A percentile compares a stretch with the other conserved stretches of the same genome.
These are phyloP conservation scores for Peromyscus eremicus DNA, from an alignment of 2,797 vertebrate genomes.

Conservation along the genomic window DNA sequence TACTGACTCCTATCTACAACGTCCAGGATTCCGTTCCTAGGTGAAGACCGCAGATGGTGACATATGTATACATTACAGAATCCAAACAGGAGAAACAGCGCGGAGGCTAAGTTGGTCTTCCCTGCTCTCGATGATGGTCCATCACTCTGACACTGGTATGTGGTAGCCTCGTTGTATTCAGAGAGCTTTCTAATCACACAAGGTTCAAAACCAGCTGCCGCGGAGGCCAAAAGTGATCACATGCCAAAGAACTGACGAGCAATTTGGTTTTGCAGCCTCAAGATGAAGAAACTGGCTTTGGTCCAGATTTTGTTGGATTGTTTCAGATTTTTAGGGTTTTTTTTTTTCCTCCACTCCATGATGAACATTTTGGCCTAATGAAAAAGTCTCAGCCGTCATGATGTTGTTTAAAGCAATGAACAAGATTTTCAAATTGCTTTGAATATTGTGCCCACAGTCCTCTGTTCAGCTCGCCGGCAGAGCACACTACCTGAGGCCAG, in stretches of 20 bases:
- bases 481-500: neutral
- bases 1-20: neutral
- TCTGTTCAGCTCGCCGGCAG: neutral
- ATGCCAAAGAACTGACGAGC: neutral
- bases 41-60: neutral
- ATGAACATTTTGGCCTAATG: conserved; percentile 67
- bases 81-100: neutral
- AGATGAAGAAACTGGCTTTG: conserved; percentile 42
- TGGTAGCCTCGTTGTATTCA: neutral
- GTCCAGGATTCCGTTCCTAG: neutral
- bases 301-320: conserved; percentile 71
- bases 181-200: conserved; percentile 39
- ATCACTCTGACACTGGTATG: neutral
- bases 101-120: neutral
- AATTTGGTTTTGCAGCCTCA: conserved; percentile 69
- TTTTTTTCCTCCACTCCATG: conserved; percentile 57
- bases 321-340: conserved; percentile 81
- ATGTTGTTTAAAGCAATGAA: conserved; percentile 35
- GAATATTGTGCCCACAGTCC: neutral
- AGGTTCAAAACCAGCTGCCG: neutral
- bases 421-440: conserved; percentile 12
- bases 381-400: conserved; percentile 35
- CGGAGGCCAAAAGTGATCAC: neutral
- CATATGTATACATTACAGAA: neutral
- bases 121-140: neutral